Conservation (phyloP, 2,113 vertebrate species). For the Stegastes partitus region DNA sequence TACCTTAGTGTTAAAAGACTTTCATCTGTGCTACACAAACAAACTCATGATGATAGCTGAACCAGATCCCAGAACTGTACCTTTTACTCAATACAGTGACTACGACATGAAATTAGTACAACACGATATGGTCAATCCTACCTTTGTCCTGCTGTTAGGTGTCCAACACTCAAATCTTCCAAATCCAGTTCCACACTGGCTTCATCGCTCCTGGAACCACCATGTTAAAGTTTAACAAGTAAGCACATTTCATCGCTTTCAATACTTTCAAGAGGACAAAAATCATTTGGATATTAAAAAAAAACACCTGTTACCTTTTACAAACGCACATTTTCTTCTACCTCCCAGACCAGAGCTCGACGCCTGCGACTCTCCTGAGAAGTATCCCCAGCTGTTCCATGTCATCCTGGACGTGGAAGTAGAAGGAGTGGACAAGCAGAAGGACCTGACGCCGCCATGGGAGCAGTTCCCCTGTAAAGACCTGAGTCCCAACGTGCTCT, state of each 20-base stretch:
- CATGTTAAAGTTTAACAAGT: constrained; percentile 96
- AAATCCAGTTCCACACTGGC: constrained; percentile 98
- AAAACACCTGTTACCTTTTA: neutral
- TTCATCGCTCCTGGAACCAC: constrained; percentile 94
- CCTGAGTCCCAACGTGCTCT: constrained; percentile 93
- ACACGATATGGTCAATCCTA: neutral
- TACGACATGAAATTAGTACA: no score
- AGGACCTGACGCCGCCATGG: constrained; percentile 96
- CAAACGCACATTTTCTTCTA: constrained; percentile 1
- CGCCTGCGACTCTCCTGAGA: constrained; percentile 96
- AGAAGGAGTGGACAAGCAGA: constrained; percentile 91
- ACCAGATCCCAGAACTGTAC: neutral
- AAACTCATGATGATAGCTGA: no score
- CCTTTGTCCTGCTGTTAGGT: constrained; percentile 83
- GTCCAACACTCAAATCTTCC: constrained; percentile 98
- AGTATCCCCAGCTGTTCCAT: constrained; percentile 98
- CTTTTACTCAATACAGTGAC: neutral
- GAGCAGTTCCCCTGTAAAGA: constrained; percentile 97
- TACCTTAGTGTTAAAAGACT: no score
- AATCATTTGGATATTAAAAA: neutral
- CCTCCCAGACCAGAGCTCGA: constrained; percentile 92
- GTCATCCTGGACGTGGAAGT: constrained; percentile 94
- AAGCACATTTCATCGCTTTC: constrained; percentile 60
- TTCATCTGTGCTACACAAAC: no score
- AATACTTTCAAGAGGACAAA: no score